Evolutionary conservation across 2,797 vertebrate species (phyloP), one percentile per base, ranked within the genome.

Genomic region (Gymnopithys bicolor): DNA sequence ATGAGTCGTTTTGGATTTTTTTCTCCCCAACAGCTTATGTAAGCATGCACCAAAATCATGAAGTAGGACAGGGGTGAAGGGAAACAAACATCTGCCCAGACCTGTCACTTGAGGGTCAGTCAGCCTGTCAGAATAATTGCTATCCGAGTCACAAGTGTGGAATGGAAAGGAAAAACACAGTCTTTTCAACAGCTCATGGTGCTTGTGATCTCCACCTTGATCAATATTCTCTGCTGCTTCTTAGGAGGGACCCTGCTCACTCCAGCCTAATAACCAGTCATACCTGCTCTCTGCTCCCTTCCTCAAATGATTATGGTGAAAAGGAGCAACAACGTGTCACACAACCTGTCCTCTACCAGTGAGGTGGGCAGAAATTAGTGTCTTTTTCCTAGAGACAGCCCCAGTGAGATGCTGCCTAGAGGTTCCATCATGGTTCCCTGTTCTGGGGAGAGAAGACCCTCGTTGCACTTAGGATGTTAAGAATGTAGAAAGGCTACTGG

Each of bases 401-500:
- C 70, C 84, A 62, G 64, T 79, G 87, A 90, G 84, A 85, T 84
- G 85, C 83, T 95, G 85, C 81, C 56, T 56, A 12, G 9, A 51
- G 67, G 37, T 33, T 86, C 27, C 70, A 10, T 74, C 33, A 12
- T 46, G n/a, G 82, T 94, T 87, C 86, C 87, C 81, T 5, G 2
- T 48, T 62, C 53, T 24, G 68, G 76, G 80, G 90, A 93, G 52
- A 93, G 84, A 97, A 97, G 87, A 91, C 83, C 90, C 83, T 95
- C 11, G 0, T 96, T 97, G 96, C 96, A 96, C 95, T 96, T 96
- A 96, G 96, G 89, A 96, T 97, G 84, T 94, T 95, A 77, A 95
- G 97, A 98, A 97, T 97, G 96, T 97, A 96, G 97, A 96, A 97
- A 90, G 96, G 91, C 97, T 93, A 89, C 96, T 97, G 97, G 97